Percentiles rank a stretch among this genome's conserved stretches.
These are phyloP conservation scores for Heliothis subflexa DNA, from an alignment of 1,140 invertebrate genomes.

Conservation along the genomic window DNA sequence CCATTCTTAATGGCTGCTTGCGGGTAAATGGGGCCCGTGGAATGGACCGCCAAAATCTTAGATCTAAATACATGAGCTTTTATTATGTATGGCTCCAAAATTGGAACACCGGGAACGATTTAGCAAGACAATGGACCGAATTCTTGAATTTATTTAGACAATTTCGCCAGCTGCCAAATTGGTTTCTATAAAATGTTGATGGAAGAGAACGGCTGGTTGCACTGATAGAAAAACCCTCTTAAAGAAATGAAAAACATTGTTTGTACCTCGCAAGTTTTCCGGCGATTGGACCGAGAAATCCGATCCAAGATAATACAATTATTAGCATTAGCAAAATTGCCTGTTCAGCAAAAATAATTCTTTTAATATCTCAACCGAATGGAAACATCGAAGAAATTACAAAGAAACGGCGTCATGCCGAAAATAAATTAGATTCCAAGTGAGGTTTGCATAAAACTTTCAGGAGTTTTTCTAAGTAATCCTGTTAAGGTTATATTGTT, in stretches of 20 bases:
- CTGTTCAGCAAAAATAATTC: background rate
- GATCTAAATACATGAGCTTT: constrained; percentile 44
- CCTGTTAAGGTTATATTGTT: constrained; percentile 28
- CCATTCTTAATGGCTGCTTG: constrained; percentile 27
- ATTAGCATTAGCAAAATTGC: constrained; percentile 33
- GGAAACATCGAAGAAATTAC: background rate
- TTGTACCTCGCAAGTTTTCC: background rate
- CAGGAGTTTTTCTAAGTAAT: constrained; percentile 23
- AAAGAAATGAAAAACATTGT: constrained; percentile 5
- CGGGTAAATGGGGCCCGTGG: constrained; percentile 27
- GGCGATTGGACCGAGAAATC: constrained; percentile 12
- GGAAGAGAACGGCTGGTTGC: background rate
- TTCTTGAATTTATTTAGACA: background rate
- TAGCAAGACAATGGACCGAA: background rate
- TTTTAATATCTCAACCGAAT: constrained; percentile 19
- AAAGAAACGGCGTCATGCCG: background rate
- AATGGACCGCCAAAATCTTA: constrained; percentile 18
- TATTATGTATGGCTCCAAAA: constrained; percentile 24
- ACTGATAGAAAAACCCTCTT: background rate
- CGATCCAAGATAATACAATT: constrained; percentile 23
- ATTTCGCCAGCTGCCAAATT: background rate
- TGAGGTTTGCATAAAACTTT: constrained; percentile 35
- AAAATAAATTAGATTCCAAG: constrained; percentile 12
- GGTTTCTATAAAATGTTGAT: background rate
- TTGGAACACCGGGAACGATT: constrained; percentile 9